Evolutionary conservation across 1,140 invertebrate species (phyloP), one percentile per base, ranked within the genome.

Genomic region (Matsumurasca onukii): DNA sequence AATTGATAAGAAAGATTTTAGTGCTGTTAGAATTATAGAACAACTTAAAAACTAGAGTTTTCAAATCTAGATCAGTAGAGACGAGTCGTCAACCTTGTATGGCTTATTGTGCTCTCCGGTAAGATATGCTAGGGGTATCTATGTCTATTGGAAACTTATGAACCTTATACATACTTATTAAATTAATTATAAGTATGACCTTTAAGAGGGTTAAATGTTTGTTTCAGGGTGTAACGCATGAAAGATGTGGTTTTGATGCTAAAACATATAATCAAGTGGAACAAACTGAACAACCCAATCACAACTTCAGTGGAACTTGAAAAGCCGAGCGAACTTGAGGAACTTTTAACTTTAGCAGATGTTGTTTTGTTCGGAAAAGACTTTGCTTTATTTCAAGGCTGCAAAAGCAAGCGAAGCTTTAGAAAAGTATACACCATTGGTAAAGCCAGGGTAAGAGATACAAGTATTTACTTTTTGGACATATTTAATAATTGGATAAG

Each of bases 321-420:
- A 75, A 87, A 86, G 74, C 70, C 80, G 1, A 76, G 73, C 0
- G 77, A 81, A 59, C 74, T 84, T 17, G 76, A 83, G 24, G 73
- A 79, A 31, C 74, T 90, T 12, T 75, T 86, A 49, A 75, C 82
- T 5, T 75, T 82, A 20, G 83, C 80, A 27, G 88, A 91, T 75
- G 81, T 86, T 66, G 80, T 86, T 20, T 89, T 91, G 78, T 75
- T 91, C 2, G 84, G 86, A 1, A 89, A 87, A 78, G 85, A 89
- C 66, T 85, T 85, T 78, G 80, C 85, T 13, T 72, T 72, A 59
- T 76, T 78, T 30, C 76, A 80, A 72, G 85, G 85, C 20, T 85
- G 79, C 48, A 72, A 73, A 9, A 81, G 80, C 70, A 86, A 83
- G 80, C 79, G 79, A 84, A 52, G 83, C 84, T 15, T 76, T 86